These are phyloP conservation scores for Pseudopleuronectes americanus DNA, from an alignment of 2,797 vertebrate genomes.

Conservation along the genomic window DNA sequence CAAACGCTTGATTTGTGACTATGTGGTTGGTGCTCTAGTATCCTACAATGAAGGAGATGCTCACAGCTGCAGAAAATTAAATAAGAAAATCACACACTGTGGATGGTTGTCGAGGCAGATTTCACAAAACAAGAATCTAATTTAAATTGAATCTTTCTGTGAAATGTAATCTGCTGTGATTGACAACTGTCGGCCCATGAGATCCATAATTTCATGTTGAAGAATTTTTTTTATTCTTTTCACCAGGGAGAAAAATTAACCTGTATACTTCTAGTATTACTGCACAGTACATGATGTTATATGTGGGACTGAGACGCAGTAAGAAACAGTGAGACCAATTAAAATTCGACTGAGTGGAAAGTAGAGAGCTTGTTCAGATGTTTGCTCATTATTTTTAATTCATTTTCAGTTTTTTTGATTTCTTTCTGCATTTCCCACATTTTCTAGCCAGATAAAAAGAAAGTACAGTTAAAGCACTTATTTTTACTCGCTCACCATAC, in stretches of 20 bases:
- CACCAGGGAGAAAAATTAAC: too few relatives aligned
- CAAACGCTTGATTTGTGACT: not conserved
- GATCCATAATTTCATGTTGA: conserved; percentile 7
- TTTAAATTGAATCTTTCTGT: conserved; percentile 10
- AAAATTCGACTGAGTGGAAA: not conserved
- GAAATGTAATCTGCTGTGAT: conserved; percentile 28
- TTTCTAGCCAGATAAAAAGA: conserved; percentile 14
- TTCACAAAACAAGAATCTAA: conserved; percentile 10
- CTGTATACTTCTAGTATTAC: too few relatives aligned
- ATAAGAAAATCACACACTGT: conserved; percentile 1
- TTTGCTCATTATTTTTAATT: conserved; percentile 27
- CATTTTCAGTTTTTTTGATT: conserved; percentile 32
- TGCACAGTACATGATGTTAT: not conserved
- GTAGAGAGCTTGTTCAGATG: conserved; percentile 11
- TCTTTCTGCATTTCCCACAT: conserved; percentile 21
- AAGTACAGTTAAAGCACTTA: not conserved
- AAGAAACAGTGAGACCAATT: not conserved
- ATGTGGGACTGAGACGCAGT: not conserved
- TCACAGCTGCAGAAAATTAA: conserved; percentile 13
- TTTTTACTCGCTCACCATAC: not conserved
- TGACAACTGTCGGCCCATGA: not conserved
- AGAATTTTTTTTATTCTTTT: not conserved
- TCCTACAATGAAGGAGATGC: conserved; percentile 6
- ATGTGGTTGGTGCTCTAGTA: not conserved
- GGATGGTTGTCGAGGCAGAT: not conserved